A percentile compares a stretch with the other conserved stretches of the same genome.
These are phyloP conservation scores for Galerucella calmariensis DNA, from an alignment of 2,888 invertebrate species.

Conservation along the genomic window DNA sequence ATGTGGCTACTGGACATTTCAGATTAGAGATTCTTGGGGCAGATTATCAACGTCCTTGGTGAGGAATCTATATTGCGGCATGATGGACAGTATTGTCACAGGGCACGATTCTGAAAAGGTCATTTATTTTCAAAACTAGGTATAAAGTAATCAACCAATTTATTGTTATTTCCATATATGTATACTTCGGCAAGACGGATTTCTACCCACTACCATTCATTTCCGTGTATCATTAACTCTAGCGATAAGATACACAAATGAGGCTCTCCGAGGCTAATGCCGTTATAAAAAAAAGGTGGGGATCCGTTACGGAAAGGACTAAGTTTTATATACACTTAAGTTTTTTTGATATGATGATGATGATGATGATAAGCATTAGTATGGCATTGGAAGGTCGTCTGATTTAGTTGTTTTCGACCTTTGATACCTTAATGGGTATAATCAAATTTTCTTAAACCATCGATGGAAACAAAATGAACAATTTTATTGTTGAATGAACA, in stretches of 20 bases:
- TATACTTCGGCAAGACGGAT: neutral
- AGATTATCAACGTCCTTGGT: too few relatives aligned
- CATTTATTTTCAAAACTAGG: too few relatives aligned
- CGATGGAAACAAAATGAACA: neutral
- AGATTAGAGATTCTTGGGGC: too few relatives aligned
- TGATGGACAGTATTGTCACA: too few relatives aligned
- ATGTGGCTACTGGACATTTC: too few relatives aligned
- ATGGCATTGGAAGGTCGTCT: conserved; percentile 22
- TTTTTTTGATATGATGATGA: conserved; percentile 12
- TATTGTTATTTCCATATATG: neutral
- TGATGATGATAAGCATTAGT: conserved; percentile 11
- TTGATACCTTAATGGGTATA: neutral
- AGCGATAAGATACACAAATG: conserved; percentile 35
- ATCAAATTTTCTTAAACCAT: neutral
- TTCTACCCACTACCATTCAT: conserved; percentile 12
- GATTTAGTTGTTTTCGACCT: conserved; percentile 10
- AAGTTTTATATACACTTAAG: conserved; percentile 20
- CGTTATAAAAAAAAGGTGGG: conserved; percentile 28
- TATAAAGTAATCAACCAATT: neutral
- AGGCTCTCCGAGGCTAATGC: conserved; percentile 22
- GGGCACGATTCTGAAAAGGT: too few relatives aligned
- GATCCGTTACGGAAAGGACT: conserved; percentile 25
- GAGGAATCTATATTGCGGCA: too few relatives aligned
- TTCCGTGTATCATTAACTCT: conserved; percentile 23
- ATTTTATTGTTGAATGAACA: neutral